phyloP scores from a whole-genome alignment of 1,140 invertebrate genomes.

The Branchinecta lynchi region DNA sequence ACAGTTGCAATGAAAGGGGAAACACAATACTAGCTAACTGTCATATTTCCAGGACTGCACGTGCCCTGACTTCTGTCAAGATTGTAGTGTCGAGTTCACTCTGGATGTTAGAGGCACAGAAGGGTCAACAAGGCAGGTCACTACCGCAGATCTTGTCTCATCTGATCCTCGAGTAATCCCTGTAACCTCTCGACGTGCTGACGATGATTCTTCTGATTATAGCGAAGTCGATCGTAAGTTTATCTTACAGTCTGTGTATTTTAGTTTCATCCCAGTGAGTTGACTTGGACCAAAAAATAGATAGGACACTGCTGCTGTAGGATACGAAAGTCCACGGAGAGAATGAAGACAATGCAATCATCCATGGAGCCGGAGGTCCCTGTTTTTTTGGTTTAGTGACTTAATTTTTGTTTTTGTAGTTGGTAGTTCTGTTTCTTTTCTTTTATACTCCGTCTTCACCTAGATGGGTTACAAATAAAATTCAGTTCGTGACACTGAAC shows the following conservation, averaged over 20 bases:
- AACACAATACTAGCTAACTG: not conserved
- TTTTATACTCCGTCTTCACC: too few species aligned
- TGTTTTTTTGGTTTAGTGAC: too few species aligned
- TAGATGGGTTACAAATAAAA: too few species aligned
- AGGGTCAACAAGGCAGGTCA: constrained; percentile 83
- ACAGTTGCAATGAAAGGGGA: not conserved
- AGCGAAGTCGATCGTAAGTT: constrained; percentile 64
- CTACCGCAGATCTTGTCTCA: constrained; percentile 88
- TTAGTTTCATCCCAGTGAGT: not conserved
- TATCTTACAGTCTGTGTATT: not conserved
- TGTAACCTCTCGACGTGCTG: constrained; percentile 72
- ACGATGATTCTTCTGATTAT: constrained; percentile 82
- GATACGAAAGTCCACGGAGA: too few species aligned
- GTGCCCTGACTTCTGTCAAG: constrained; percentile 89
- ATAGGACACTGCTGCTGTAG: too few species aligned
- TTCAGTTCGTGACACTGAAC: too few species aligned
- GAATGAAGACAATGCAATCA: too few species aligned
- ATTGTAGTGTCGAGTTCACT: constrained; percentile 95
- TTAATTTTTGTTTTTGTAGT: too few species aligned
- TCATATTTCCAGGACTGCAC: constrained; percentile 59
- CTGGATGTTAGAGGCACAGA: constrained; percentile 89
- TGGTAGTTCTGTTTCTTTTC: too few species aligned
- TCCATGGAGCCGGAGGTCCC: too few species aligned
- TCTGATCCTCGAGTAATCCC: constrained; percentile 79
- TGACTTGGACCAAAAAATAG: too few species aligned